Evolutionary conservation across 2,113 vertebrate species (phyloP).

Genomic region (Eulacestoma nigropectus): DNA sequence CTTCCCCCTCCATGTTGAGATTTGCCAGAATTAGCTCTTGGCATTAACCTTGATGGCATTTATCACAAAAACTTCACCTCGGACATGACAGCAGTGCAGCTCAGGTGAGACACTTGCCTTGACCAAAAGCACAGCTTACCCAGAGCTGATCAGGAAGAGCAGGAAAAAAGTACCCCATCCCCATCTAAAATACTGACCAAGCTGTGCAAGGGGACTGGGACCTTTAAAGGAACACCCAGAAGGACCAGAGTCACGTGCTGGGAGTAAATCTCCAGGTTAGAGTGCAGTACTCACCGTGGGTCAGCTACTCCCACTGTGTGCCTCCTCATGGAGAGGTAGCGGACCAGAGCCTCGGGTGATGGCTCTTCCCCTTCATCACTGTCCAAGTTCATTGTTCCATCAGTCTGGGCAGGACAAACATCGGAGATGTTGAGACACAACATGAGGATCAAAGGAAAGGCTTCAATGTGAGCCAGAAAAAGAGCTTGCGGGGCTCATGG

Average conservation of each 20-base stretch:
- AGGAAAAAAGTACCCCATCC: neutral
- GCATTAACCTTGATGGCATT: neutral
- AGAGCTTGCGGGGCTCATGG: neutral
- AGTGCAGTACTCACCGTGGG: slow-evolving; percentile 79
- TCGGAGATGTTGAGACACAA: neutral
- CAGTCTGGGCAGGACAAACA: slow-evolving; percentile 73
- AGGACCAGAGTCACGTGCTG: neutral
- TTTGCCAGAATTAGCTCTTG: neutral
- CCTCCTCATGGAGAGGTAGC: slow-evolving; percentile 95
- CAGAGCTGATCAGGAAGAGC: neutral
- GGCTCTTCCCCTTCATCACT: slow-evolving; percentile 97
- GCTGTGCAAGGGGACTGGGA: neutral
- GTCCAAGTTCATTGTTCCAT: slow-evolving; percentile 90
- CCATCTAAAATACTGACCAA: neutral
- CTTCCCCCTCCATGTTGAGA: neutral
- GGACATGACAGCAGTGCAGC: neutral
- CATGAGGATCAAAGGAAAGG: neutral
- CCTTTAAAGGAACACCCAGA: neutral
- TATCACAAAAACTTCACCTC: neutral
- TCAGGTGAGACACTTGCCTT: neutral
- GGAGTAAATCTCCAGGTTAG: neutral
- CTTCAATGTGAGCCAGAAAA: neutral
- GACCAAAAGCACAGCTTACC: neutral
- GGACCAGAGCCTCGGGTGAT: slow-evolving; percentile 93
- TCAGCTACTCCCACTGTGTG: slow-evolving; percentile 97